phyloP scores from a whole-genome alignment of 1,140 invertebrate species.

The Apis mellifera region Amel_HAv3.1 CM009944.2:8100001-8100500 shows the following conservation, averaged over 20 bases:
- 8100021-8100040: too few relatives aligned
- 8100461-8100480: background rate
- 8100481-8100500: background rate
- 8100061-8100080: background rate
- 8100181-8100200: constrained; percentile 18
- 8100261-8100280: constrained; percentile 58
- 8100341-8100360: background rate
- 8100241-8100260: constrained; percentile 49
- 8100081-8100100: constrained; percentile 37
- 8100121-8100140: constrained; percentile 48
- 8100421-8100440: constrained; percentile 1
- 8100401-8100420: constrained; percentile 2
- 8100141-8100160: constrained; percentile 55
- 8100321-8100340: constrained; percentile 15
- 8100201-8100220: constrained; percentile 43
- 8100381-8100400: background rate
- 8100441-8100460: background rate
- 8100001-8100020: too few relatives aligned
- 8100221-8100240: constrained; percentile 59
- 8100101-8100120: constrained; percentile 13
- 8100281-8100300: constrained; percentile 29
- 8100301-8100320: background rate
- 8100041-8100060: background rate
- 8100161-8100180: constrained; percentile 53
- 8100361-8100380: background rate